Conservation (phyloP, 1,140 invertebrate species). For the Sycophila sp. region DNA sequence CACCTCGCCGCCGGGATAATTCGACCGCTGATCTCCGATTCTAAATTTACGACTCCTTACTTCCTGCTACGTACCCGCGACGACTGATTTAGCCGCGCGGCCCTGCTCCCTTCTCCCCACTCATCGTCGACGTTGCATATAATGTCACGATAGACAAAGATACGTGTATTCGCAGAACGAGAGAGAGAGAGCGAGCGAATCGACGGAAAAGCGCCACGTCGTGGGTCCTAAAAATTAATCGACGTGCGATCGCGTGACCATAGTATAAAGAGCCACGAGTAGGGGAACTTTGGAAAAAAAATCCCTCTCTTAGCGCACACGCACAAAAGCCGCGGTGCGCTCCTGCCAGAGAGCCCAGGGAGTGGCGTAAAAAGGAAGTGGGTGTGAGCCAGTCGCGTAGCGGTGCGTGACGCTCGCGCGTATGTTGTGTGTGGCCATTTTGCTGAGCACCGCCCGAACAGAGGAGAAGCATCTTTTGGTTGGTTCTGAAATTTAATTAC, state of each 20-base stretch:
- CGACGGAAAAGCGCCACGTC: background rate
- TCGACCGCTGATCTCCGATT: conserved; percentile 33
- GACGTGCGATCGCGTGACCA: conserved; percentile 20
- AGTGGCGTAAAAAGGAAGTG: conserved; percentile 68
- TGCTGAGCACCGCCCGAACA: conserved; percentile 44
- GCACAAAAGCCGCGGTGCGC: background rate
- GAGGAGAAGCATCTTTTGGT: conserved; percentile 58
- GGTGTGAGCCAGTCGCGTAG: conserved; percentile 65
- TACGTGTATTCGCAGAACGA: too few species aligned
- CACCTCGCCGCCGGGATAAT: background rate
- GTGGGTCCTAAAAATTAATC: conserved; percentile 34
- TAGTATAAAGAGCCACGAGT: conserved; percentile 5
- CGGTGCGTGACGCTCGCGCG: conserved; percentile 58
- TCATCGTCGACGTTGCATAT: too few species aligned
- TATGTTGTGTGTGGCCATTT: conserved; percentile 53
- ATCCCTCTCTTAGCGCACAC: background rate
- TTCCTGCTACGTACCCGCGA: conserved; percentile 42
- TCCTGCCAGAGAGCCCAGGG: conserved; percentile 47
- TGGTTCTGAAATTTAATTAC: too few species aligned
- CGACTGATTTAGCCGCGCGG: conserved; percentile 40
- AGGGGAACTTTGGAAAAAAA: background rate
- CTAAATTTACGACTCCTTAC: conserved; percentile 48
- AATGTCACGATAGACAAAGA: too few species aligned
- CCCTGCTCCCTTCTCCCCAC: background rate
- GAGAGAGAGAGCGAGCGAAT: background rate